Conservation (phyloP, 2,113 vertebrate species). For the Laterallus jamaicensis region DNA sequence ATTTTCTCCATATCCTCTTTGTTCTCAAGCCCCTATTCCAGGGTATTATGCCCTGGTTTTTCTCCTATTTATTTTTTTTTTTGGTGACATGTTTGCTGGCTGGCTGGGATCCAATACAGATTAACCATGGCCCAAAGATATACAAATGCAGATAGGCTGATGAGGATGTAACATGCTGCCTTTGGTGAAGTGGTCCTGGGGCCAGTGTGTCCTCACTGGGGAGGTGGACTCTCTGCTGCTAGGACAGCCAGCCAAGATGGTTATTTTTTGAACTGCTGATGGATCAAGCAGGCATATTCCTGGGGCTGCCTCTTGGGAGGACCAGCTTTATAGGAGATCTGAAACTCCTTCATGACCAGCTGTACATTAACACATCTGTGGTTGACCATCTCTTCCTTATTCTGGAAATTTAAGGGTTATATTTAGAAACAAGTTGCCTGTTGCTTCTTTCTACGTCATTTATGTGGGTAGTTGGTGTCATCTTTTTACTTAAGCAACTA, state of each 20-base stretch:
- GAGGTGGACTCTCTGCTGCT: neutral
- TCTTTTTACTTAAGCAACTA: neutral
- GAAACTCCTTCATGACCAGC: neutral
- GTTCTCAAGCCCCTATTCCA: neutral
- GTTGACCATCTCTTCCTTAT: neutral
- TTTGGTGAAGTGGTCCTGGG: neutral
- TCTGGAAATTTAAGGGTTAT: neutral
- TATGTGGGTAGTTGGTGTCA: neutral
- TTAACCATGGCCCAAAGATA: neutral
- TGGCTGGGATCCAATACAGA: neutral
- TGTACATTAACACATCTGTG: fast-evolving
- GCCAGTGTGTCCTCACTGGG: neutral
- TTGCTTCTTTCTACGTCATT: neutral
- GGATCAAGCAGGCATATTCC: neutral
- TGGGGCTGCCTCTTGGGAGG: neutral
- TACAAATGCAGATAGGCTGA: neutral
- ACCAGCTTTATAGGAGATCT: neutral
- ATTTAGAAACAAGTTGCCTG: conserved; percentile 10
- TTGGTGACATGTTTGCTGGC: neutral
- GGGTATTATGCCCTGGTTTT: neutral
- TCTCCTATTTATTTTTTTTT: neutral
- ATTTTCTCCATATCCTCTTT: neutral
- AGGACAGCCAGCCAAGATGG: neutral
- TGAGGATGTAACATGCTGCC: neutral
- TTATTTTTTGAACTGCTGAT: neutral